These are phyloP conservation scores for Siphlonurus alternatus DNA, from an alignment of 2,888 invertebrate species.

Conservation along the genomic window DNA sequence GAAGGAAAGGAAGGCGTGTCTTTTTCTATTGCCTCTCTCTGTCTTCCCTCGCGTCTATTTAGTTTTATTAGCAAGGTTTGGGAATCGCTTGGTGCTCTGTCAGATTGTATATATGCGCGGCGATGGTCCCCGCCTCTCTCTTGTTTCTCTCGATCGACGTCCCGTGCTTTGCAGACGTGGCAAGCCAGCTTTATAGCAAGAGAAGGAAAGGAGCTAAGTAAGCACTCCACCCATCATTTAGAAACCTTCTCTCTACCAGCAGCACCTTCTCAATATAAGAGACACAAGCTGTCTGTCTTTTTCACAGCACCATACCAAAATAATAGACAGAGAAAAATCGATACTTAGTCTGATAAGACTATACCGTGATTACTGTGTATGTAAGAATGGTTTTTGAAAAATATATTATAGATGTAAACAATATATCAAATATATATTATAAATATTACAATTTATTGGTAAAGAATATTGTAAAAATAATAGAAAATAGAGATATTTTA, in stretches of 20 bases:
- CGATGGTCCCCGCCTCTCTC: background rate
- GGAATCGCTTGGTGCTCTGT: no score
- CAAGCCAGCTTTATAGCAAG: background rate
- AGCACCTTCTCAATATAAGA: no score
- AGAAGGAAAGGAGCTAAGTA: background rate
- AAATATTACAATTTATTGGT: no score
- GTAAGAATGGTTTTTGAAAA: no score
- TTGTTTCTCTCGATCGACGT: background rate
- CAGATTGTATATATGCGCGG: no score
- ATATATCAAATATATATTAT: no score
- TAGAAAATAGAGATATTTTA: no score
- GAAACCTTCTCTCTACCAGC: background rate
- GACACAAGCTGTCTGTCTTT: background rate
- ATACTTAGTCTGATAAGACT: background rate
- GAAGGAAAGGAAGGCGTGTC: background rate
- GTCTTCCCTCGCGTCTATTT: background rate
- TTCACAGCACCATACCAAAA: background rate
- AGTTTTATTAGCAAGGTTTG: background rate
- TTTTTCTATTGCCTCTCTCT: background rate
- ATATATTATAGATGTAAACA: no score
- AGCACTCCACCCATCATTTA: background rate
- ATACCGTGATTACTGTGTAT: no score
- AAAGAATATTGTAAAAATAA: no score
- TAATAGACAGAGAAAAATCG: background rate
- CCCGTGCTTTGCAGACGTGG: background rate